Evolutionary conservation across 2,888 invertebrate species (phyloP).

Genomic region (Choristoneura rosaceana): DNA sequence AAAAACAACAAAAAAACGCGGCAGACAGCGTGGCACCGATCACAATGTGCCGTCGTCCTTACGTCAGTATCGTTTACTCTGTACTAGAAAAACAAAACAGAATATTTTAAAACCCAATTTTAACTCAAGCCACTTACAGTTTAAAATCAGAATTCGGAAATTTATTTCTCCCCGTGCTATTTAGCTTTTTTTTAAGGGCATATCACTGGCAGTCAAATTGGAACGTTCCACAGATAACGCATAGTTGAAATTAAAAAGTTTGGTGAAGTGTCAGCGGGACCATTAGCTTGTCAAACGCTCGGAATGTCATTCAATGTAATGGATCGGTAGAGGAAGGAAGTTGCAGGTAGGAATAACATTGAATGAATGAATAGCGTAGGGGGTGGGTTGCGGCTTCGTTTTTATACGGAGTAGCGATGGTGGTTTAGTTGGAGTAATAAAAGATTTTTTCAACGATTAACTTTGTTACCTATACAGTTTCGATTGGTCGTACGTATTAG

Average conservation of each 20-base stretch:
- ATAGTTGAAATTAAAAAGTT: slow-evolving; percentile 49
- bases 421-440: slow-evolving; percentile 14
- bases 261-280: slow-evolving; percentile 66
- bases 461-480: not conserved
- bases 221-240: slow-evolving; percentile 24
- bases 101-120: not conserved
- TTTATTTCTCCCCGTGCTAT: slow-evolving; percentile 22
- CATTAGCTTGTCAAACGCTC: slow-evolving; percentile 74
- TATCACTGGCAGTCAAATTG: slow-evolving; percentile 31
- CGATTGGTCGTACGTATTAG: not conserved
- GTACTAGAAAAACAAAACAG: slow-evolving; percentile 56
- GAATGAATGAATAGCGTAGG: slow-evolving; percentile 55
- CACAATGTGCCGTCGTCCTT: slow-evolving; percentile 62
- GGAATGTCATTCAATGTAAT: slow-evolving; percentile 82
- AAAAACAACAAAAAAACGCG: slow-evolving; percentile 51
- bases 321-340: slow-evolving; percentile 83
- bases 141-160: slow-evolving; percentile 9
- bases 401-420: slow-evolving; percentile 26
- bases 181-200: slow-evolving; percentile 20
- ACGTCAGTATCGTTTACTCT: slow-evolving; percentile 59
- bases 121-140: not conserved
- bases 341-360: slow-evolving; percentile 75
- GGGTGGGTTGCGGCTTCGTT: slow-evolving; percentile 33
- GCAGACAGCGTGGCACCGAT: slow-evolving; percentile 81
- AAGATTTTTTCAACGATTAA: slow-evolving; percentile 1